These are phyloP conservation scores for Hartigia nigra DNA, from an alignment of 2,888 invertebrate genomes.

Conservation along the genomic window DNA sequence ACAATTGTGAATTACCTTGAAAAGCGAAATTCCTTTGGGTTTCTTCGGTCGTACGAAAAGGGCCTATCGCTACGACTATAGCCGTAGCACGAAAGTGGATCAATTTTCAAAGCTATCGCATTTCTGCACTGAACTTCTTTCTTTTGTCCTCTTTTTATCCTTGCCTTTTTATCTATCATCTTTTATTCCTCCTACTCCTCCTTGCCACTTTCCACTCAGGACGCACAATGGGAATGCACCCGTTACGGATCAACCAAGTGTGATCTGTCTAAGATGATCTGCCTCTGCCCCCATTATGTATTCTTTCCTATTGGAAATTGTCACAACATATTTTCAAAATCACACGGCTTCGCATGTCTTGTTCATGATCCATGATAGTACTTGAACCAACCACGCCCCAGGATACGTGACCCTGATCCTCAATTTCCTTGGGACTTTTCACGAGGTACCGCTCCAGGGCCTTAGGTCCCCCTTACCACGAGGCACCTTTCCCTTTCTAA, in stretches of 20 bases:
- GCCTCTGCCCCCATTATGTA: slow-evolving; percentile 2
- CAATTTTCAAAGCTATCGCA: slow-evolving; percentile 49
- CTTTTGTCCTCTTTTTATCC: not conserved
- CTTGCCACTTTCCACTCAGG: not conserved
- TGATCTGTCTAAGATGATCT: slow-evolving; percentile 48
- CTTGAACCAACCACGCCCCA: not conserved
- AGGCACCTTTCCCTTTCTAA: slow-evolving; percentile 15
- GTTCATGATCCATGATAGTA: not conserved
- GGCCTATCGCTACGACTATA: not conserved
- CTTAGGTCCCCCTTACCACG: slow-evolving; percentile 16
- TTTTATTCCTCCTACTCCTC: not conserved
- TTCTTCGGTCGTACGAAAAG: not conserved
- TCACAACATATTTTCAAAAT: not conserved
- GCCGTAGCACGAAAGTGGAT: slow-evolving; percentile 36
- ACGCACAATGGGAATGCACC: slow-evolving; percentile 29
- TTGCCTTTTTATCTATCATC: not conserved
- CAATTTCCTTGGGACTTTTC: not conserved
- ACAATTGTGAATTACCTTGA: not conserved
- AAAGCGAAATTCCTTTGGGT: not conserved
- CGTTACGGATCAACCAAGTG: slow-evolving; percentile 35
- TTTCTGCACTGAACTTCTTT: slow-evolving; percentile 37
- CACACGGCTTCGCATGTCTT: not conserved
- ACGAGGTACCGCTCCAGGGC: slow-evolving; percentile 21
- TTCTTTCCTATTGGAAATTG: not conserved
- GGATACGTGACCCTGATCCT: not conserved